These are phyloP conservation scores for Monarcha castaneiventris DNA, from an alignment of 2,113 vertebrate species.

Conservation along the genomic window DNA sequence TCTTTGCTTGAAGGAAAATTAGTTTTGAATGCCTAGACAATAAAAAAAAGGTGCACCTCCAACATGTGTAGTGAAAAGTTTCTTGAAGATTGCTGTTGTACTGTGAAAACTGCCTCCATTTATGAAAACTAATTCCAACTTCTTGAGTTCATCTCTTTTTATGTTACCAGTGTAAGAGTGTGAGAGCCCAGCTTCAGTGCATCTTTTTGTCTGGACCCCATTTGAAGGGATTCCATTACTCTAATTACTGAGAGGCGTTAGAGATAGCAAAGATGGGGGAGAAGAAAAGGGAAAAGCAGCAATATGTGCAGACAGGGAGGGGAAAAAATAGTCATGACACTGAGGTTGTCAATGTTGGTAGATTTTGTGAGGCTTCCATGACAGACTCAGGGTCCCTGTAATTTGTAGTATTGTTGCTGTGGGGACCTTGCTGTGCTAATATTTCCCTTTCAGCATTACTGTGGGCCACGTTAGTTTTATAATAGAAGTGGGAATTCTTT, in stretches of 20 bases:
- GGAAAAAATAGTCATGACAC: background rate
- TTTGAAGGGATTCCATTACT: background rate
- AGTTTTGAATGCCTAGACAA: background rate
- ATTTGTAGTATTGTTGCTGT: background rate
- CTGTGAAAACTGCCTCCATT: background rate
- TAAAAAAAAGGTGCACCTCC: background rate
- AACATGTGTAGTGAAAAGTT: background rate
- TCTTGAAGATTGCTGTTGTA: background rate
- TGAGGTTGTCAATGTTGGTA: background rate
- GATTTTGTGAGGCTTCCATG: background rate
- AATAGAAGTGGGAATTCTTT: background rate
- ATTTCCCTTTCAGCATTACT: background rate
- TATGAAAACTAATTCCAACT: background rate
- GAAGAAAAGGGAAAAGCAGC: background rate
- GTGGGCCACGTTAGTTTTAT: background rate
- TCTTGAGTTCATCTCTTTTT: background rate
- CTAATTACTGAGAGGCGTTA: background rate
- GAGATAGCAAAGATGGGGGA: background rate
- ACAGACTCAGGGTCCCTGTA: background rate
- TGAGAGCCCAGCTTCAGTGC: background rate
- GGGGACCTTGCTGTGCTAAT: background rate
- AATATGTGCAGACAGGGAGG: background rate
- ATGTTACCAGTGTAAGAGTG: fast-evolving
- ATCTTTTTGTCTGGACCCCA: background rate
- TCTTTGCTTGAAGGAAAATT: background rate